phyloP scores from a whole-genome alignment of 2,888 invertebrate species.

The Trypoxylon attenuatum region DNA sequence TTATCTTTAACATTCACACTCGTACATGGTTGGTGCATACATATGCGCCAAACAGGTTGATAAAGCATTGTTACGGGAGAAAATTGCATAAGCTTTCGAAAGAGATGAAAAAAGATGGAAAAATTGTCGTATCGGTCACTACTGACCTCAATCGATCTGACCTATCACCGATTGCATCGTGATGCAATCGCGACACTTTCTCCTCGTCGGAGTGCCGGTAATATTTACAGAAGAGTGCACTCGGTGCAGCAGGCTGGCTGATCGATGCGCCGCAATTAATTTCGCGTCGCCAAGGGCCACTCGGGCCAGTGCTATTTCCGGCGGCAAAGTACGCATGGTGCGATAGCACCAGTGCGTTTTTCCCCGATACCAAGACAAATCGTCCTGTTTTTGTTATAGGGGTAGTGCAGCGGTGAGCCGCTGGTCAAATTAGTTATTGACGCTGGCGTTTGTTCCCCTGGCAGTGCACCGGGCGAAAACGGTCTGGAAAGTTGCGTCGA shows the following conservation, averaged over 20 bases:
- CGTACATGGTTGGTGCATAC: too few relatives aligned
- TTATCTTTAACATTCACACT: too few relatives aligned
- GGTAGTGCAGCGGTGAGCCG: neutral
- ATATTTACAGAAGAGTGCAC: neutral
- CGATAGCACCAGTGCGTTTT: neutral
- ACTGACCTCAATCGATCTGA: too few relatives aligned
- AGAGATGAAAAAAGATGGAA: too few relatives aligned
- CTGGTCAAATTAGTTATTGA: neutral
- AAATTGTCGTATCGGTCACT: too few relatives aligned
- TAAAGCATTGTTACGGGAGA: too few relatives aligned
- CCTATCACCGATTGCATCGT: too few relatives aligned
- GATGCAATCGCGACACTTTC: constrained; percentile 27
- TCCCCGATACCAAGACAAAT: neutral
- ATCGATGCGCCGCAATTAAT: constrained; percentile 38
- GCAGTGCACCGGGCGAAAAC: neutral
- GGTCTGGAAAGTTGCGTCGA: neutral
- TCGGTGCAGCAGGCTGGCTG: constrained; percentile 13
- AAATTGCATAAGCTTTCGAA: too few relatives aligned
- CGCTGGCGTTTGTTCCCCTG: neutral
- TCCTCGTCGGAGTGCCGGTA: constrained; percentile 13
- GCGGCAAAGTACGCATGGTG: neutral
- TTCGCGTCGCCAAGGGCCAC: constrained; percentile 15
- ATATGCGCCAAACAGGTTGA: too few relatives aligned
- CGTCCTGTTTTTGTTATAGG: neutral
- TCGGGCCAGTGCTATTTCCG: constrained; percentile 12